Conservation (phyloP, 2,888 invertebrate species). For the Lithophane ornitopus region DNA sequence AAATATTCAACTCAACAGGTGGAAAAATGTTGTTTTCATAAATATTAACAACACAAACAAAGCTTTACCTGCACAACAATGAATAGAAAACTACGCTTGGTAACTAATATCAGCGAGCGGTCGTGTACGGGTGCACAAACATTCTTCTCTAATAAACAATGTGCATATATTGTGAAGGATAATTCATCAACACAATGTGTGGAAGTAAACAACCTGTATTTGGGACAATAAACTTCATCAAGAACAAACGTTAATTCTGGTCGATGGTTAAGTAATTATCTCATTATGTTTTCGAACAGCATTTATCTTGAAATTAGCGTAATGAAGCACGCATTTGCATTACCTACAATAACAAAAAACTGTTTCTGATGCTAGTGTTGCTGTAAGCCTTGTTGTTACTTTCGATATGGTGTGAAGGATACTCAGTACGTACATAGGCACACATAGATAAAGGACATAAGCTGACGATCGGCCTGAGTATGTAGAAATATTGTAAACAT, state of each 20-base stretch:
- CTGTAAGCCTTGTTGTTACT: constrained; percentile 65
- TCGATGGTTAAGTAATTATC: constrained; percentile 84
- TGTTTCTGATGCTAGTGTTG: constrained; percentile 58
- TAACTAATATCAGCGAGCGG: constrained; percentile 32
- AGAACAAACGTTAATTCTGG: constrained; percentile 83
- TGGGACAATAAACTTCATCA: constrained; percentile 88
- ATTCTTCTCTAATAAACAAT: constrained; percentile 64
- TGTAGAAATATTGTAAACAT: constrained; percentile 46
- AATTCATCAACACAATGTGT: constrained; percentile 74
- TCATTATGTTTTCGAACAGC: constrained; percentile 81
- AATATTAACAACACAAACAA: constrained; percentile 25
- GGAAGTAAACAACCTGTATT: constrained; percentile 86
- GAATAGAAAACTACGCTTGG: constrained; percentile 48
- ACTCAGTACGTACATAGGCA: constrained; percentile 28
- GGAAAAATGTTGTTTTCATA: constrained; percentile 29
- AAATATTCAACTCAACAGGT: constrained; percentile 35
- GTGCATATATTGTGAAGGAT: constrained; percentile 72
- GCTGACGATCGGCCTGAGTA: constrained; percentile 36
- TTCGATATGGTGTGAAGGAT: constrained; percentile 67
- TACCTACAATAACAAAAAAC: constrained; percentile 66
- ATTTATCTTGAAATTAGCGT: constrained; percentile 80
- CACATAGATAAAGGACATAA: constrained; percentile 59
- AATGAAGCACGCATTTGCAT: constrained; percentile 72
- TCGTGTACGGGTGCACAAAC: constrained; percentile 47
- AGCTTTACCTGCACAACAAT: constrained; percentile 26